A percentile compares a stretch with the other conserved stretches of the same genome.
Evolutionary conservation across 2,797 vertebrate genomes (phyloP).

Genomic region (Prunella strophiata): DNA sequence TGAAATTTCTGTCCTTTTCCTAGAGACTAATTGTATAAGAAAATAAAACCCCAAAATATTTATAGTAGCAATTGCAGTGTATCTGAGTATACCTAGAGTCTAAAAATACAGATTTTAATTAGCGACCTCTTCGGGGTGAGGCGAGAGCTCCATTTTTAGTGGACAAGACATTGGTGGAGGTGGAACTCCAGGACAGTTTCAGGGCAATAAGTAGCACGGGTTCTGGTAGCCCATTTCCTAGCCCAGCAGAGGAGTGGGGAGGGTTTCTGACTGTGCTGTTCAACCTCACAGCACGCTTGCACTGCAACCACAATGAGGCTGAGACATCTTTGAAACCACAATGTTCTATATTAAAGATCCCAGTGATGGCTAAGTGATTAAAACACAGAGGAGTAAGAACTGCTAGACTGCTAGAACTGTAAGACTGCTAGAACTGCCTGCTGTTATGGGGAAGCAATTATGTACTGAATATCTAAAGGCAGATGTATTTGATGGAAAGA

Average conservation of each 20-base stretch:
- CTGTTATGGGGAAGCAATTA: background rate
- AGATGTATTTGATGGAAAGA: background rate
- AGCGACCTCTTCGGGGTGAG: background rate
- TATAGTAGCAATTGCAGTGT: conserved; percentile 1
- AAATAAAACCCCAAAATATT: conserved; percentile 36
- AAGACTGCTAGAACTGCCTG: background rate
- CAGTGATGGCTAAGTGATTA: background rate
- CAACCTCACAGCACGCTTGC: background rate
- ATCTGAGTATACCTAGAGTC: background rate
- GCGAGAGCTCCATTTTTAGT: conserved; percentile 33
- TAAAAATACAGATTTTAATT: conserved; percentile 62
- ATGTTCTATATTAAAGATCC: background rate
- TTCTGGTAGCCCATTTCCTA: background rate
- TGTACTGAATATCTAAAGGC: background rate
- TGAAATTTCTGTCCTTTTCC: conserved; percentile 16
- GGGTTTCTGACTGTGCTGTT: background rate
- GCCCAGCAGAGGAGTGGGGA: background rate
- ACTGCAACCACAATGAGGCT: background rate
- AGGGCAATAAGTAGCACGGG: background rate
- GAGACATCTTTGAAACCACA: background rate
- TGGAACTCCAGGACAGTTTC: conserved; percentile 13
- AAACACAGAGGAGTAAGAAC: background rate
- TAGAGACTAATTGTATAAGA: background rate
- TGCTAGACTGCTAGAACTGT: background rate
- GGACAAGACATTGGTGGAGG: conserved; percentile 13